Evolutionary conservation across 2,888 invertebrate species (phyloP), one percentile per base, ranked within the genome.

Genomic region (Dynastes maya): DNA sequence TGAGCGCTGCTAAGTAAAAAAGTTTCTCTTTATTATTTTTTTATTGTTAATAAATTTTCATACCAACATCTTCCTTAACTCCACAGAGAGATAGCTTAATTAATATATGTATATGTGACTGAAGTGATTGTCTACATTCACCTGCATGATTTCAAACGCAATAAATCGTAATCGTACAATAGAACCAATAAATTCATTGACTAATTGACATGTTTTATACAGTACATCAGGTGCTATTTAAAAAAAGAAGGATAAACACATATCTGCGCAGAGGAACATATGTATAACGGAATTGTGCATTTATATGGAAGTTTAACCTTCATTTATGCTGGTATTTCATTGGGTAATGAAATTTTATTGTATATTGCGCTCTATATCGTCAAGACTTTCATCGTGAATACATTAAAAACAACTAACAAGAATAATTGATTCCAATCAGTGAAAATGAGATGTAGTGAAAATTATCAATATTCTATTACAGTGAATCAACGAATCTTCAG

Each of bases 331-430:
- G 55, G 22, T 22, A 8, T 22, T 58, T 22, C 22, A 58, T 58
- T 16, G 55, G n/a, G 27, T 22, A 58, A 58, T 58, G n/a, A 58
- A 58, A 58, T 58, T 58, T 58, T 58, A 58, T 58, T 58, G 55
- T 22, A 6, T 58, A n/a, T 5, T 53, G 0, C 13, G 45, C 45
- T 45, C 45, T 45, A 6, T 6, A 45, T 45, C 11, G 8, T 8
- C 45, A 2, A 8, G 8, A 45, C 11, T 8, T 45, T 45, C 45
- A 5, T 45, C 11, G 45, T 11, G 45, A 11, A 45, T 45, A 45
- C 8, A 11, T 11, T 45, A 45, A 45, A 8, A 45, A 45, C 11
- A 45, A 45, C 8, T 8, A 11, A 45, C 45, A 2, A 8, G 11
- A 45, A 45, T 45, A 45, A 45, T 45, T 45, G 2, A 11, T 11